Percentiles rank a stretch among this genome's conserved stretches.
Evolutionary conservation across 2,113 vertebrate genomes (phyloP).

Genomic region (Cromileptes altivelis): DNA sequence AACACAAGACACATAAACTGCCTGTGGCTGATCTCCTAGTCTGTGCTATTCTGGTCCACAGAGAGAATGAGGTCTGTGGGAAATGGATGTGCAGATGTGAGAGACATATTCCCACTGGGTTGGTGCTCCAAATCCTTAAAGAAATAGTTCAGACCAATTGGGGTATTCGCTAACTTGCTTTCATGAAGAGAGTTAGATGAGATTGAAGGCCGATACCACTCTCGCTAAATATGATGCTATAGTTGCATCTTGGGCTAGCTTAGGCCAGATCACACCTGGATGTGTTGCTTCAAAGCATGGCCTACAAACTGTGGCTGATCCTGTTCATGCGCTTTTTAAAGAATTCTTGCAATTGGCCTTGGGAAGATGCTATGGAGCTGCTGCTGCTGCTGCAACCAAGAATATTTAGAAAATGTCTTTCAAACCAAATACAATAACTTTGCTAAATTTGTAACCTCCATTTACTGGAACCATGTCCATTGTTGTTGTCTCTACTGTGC

Average conservation of each 20-base stretch:
- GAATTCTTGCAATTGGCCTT: no score
- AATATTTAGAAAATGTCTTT: no score
- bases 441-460: no score
- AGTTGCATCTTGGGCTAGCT: background rate
- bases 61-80: background rate
- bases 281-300: no score
- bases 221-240: background rate
- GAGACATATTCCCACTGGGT: background rate
- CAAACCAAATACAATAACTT: no score
- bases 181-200: background rate
- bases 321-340: no score
- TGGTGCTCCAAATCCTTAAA: conserved; percentile 21
- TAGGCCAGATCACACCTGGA: no score
- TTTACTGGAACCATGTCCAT: no score
- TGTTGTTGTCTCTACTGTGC: no score
- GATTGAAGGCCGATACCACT: background rate
- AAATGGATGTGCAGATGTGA: background rate
- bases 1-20: background rate
- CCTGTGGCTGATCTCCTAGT: background rate
- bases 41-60: background rate
- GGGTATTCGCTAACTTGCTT: background rate
- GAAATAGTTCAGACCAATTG: background rate
- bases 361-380: no score
- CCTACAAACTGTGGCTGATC: no score
- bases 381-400: no score